Evolutionary conservation across 1,140 invertebrate genomes (phyloP).

Genomic region (Diuraphis noxia): DNA sequence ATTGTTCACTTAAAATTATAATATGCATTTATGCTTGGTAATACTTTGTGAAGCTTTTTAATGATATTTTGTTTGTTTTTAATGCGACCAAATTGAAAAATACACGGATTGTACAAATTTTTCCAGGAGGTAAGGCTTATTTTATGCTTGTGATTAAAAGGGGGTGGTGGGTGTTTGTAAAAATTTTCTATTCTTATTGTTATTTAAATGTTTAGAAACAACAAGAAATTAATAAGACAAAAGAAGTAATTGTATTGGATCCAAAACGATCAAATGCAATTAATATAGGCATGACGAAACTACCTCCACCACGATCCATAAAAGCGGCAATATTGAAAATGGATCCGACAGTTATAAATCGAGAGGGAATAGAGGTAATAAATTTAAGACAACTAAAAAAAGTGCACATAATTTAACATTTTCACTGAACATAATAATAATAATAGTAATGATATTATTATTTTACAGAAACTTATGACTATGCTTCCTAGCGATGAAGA

Average conservation of each 20-base stretch:
- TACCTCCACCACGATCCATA: constrained; percentile 95
- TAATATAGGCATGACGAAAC: constrained; percentile 99
- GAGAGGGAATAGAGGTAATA: constrained; percentile 91
- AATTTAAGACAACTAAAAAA: not conserved
- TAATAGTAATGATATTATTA: not conserved
- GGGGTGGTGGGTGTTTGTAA: constrained; percentile 46
- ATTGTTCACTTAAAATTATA: not conserved
- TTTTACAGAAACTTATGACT: constrained; percentile 82
- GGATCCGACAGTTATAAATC: constrained; percentile 97
- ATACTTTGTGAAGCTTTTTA: constrained; percentile 41
- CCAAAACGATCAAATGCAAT: constrained; percentile 98
- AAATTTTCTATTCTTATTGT: constrained; percentile 55
- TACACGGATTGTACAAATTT: constrained; percentile 34
- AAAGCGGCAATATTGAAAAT: constrained; percentile 99
- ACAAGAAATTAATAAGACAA: constrained; percentile 90
- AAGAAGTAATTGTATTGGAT: constrained; percentile 94
- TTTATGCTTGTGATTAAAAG: constrained; percentile 34
- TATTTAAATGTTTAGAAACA: constrained; percentile 72
- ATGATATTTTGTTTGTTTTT: constrained; percentile 54
- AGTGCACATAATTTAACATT: not conserved
- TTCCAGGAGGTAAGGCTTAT: constrained; percentile 50
- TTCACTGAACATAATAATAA: not conserved
- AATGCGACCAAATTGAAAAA: constrained; percentile 49
- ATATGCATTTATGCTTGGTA: constrained; percentile 39
- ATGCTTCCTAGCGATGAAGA: constrained; percentile 99